These are phyloP conservation scores for Drosophila quadrilineata DNA, from an alignment of 1,140 invertebrate species.

Conservation along the genomic window DNA sequence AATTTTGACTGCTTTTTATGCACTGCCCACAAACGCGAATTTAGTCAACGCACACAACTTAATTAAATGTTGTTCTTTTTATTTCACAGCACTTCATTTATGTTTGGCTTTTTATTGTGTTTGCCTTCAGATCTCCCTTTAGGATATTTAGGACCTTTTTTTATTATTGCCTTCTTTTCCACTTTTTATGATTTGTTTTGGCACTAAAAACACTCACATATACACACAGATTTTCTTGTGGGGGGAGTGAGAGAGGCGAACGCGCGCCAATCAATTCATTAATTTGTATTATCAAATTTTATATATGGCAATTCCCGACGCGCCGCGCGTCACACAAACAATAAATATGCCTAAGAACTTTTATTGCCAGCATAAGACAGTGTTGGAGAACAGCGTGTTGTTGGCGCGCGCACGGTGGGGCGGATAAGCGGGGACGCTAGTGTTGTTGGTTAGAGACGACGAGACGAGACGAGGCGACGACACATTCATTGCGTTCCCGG, in stretches of 20 bases:
- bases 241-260: conserved; percentile 1
- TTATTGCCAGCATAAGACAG: conserved; percentile 20
- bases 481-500: conserved; percentile 78
- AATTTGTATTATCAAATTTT: conserved; percentile 48
- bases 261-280: conserved; percentile 32
- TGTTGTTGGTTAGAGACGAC: conserved; percentile 24
- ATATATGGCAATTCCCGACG: conserved; percentile 13
- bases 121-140: too few relatives aligned
- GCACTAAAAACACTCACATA: conserved; percentile 21
- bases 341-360: conserved; percentile 26
- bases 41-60: conserved; percentile 2
- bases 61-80: conserved; percentile 12
- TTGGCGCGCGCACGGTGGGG: not conserved
- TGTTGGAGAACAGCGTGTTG: too few relatives aligned
- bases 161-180: not conserved
- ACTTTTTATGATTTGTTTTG: conserved; percentile 53
- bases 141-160: too few relatives aligned
- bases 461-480: conserved; percentile 57
- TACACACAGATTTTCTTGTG: not conserved
- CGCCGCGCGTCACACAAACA: conserved; percentile 11
- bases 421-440: not conserved
- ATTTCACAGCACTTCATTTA: not conserved
- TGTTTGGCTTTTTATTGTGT: conserved; percentile 1
- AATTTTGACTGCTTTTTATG: conserved; percentile 78
- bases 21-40: conserved; percentile 41